Conservation (phyloP, 2,888 invertebrate genomes). For the Atherix ibis region DNA sequence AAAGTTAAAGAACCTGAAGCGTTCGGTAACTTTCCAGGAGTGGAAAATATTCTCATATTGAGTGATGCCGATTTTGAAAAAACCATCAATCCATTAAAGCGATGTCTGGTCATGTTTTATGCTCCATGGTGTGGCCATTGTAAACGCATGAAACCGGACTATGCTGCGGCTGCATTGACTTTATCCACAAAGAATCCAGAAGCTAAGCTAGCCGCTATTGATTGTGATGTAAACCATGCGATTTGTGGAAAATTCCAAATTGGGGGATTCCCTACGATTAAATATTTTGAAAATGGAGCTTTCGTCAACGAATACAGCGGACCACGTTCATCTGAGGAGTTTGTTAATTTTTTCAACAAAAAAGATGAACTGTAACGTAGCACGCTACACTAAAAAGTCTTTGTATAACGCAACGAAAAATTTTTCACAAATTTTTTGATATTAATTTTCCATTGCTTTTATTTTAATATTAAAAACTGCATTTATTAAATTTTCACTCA, state of each 20-base stretch:
- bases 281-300: conserved; percentile 41
- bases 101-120: conserved; percentile 72
- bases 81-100: conserved; percentile 58
- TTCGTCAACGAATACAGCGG: conserved; percentile 40
- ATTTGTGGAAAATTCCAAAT: conserved; percentile 44
- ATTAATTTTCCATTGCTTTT: too few relatives aligned
- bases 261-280: conserved; percentile 50
- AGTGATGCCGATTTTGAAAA: conserved; percentile 49
- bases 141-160: conserved; percentile 49
- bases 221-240: conserved; percentile 46
- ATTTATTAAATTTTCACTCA: too few relatives aligned
- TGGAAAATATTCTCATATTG: conserved; percentile 32
- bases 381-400: not conserved
- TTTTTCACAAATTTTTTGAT: too few relatives aligned
- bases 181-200: conserved; percentile 14
- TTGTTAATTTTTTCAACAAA: too few relatives aligned
- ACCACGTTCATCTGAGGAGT: conserved; percentile 37
- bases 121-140: conserved; percentile 73
- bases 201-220: conserved; percentile 41
- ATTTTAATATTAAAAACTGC: too few relatives aligned
- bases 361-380: conserved; percentile 19
- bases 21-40: conserved; percentile 33
- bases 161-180: conserved; percentile 36
- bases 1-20: conserved; percentile 22
- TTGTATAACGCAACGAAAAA: not conserved